Evolutionary conservation across 2,888 invertebrate genomes (phyloP).

Genomic region (Oligia latruncula): DNA sequence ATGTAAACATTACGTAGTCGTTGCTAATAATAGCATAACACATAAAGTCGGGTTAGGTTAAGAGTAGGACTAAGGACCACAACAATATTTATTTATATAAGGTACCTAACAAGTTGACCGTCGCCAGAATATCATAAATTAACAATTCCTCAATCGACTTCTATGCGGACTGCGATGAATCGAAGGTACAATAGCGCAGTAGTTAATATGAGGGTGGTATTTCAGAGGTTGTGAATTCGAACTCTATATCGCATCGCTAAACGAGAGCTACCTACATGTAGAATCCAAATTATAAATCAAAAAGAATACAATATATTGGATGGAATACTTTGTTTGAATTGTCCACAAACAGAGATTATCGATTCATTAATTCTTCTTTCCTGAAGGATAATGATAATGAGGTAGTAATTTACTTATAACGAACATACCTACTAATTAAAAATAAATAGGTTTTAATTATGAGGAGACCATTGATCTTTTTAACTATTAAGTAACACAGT

Average conservation of each 20-base stretch:
- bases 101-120: background rate
- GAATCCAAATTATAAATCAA: background rate
- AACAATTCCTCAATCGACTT: background rate
- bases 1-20: conserved; percentile 35
- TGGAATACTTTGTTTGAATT: background rate
- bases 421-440: background rate
- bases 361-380: background rate
- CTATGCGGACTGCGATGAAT: background rate
- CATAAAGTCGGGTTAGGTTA: conserved; percentile 8
- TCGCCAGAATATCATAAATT: conserved; percentile 1
- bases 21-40: conserved; percentile 41
- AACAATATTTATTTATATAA: conserved; percentile 16
- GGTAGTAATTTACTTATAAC: background rate
- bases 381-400: conserved; percentile 10
- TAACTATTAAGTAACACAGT: background rate
- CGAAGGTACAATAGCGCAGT: background rate
- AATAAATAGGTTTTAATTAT: conserved; percentile 1
- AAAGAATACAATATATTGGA: background rate
- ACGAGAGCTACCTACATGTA: background rate
- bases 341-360: background rate
- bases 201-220: background rate
- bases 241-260: background rate
- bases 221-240: background rate
- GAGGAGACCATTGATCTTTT: conserved; percentile 14
- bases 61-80: conserved; percentile 11